Base-by-base conservation (phyloP, 2,113 vertebrate species). In the Microcebus lehilahytsara region DNA sequence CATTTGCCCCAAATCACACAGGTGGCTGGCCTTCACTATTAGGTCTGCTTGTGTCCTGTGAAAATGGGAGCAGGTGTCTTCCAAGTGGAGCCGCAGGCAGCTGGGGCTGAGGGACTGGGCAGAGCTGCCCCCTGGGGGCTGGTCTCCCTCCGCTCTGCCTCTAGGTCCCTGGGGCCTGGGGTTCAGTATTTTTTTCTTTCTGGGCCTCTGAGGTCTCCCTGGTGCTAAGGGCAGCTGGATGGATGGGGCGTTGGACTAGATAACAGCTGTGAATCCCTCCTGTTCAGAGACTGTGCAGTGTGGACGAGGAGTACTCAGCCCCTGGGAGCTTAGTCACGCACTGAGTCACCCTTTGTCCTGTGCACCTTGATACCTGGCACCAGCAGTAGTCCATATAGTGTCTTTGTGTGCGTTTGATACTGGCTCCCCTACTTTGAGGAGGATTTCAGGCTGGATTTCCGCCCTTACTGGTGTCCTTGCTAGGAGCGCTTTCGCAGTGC, bases 61-160 rank as follows among this genome's bases (percentile, higher is more conserved):
- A 37, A 51, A 49, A 14, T 1, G 4, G 34, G 25, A 23, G 42
- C 60, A 25, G 13, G 40, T 79, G 90, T 93, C 62, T 56, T 66
- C 60, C 49, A n/a, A 14, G 9, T 9, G 14, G 53, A 40, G 1
- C 5, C 56, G 40, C 22, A 17, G 25, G n/a, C 1, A 0, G 16
- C 51, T 53, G 42, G 62, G 56, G 51, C 11, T 0, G 0, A 69
- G 51, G 62, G 17, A 58, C 6, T 5, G 9, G 71, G 72, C 4
- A 6, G 2, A 75, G 14, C 9, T 60, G 22, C 40, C 10, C 0
- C 3, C 30, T 9, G 30, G 42, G 32, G 6, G 37, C 7, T 20
- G 51, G 51, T 64, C 30, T 83, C 23, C 14, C 30, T 83, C 23
- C 11, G 51, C 58, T 51, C 9, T 46, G 40, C 34, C n/a, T 20